Conservation (phyloP, 1,140 invertebrate genomes). For the Glossosoma conforme region DNA sequence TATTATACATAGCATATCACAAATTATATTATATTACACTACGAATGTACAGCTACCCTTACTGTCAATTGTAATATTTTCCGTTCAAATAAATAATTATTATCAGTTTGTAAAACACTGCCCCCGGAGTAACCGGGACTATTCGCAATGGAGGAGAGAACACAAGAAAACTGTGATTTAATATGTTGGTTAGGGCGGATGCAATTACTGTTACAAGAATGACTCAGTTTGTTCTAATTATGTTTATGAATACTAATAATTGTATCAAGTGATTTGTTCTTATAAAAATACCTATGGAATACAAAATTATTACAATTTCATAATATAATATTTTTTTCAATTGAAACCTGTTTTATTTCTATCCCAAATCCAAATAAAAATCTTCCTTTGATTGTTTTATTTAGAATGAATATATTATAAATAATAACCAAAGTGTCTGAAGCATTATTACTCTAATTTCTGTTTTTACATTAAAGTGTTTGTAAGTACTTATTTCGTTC, state of each 20-base stretch:
- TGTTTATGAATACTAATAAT: constrained; percentile 20
- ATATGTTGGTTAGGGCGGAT: constrained; percentile 30
- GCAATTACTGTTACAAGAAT: constrained; percentile 20
- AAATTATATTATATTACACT: constrained; percentile 6
- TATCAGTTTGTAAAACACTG: neutral
- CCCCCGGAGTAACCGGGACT: neutral
- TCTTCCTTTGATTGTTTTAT: too few relatives aligned
- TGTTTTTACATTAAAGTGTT: too few relatives aligned
- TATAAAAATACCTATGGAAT: constrained; percentile 27
- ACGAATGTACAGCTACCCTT: constrained; percentile 5
- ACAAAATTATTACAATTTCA: constrained; percentile 32
- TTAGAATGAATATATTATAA: too few relatives aligned
- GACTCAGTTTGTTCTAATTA: constrained; percentile 16
- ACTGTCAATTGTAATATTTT: neutral
- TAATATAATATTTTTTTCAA: constrained; percentile 31
- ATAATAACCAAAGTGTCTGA: too few relatives aligned
- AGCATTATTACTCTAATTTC: too few relatives aligned
- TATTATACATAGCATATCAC: constrained; percentile 1
- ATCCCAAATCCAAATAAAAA: too few relatives aligned
- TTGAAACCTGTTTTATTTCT: constrained; percentile 14
- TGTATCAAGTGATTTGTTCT: constrained; percentile 29
- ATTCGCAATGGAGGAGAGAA: constrained; percentile 2
- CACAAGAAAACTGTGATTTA: constrained; percentile 30
- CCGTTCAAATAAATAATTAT: neutral
- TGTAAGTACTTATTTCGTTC: too few relatives aligned